Conservation (phyloP, 2,113 vertebrate species). For the Sylvietta virens region DNA sequence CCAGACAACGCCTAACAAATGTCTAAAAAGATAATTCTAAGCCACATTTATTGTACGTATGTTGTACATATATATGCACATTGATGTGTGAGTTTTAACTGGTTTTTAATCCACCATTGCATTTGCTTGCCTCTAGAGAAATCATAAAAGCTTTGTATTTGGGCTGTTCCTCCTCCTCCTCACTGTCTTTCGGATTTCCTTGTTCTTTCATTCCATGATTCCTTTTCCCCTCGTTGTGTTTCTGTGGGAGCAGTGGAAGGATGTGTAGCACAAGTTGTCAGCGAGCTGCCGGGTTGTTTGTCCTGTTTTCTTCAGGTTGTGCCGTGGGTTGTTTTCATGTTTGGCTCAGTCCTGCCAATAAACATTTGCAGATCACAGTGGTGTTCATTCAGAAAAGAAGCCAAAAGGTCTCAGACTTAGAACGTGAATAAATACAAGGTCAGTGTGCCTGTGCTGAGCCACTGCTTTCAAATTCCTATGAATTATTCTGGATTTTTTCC, state of each 20-base stretch:
- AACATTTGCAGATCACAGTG: neutral
- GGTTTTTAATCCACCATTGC: neutral
- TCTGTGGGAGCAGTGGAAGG: neutral
- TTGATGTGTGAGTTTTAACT: neutral
- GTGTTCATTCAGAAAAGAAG: neutral
- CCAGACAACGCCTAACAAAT: neutral
- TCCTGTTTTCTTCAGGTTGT: neutral
- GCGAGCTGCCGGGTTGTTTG: neutral
- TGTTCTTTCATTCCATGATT: neutral
- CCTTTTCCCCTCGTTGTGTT: neutral
- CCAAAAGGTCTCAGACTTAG: neutral
- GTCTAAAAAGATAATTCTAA: neutral
- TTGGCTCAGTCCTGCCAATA: neutral
- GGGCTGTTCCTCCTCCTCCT: neutral
- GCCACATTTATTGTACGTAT: neutral
- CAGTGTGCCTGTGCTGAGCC: neutral
- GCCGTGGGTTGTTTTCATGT: neutral
- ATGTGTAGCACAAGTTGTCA: neutral
- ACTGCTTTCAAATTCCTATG: neutral
- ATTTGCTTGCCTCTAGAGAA: neutral
- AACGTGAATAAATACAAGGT: neutral
- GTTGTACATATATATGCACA: neutral
- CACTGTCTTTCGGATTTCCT: neutral
- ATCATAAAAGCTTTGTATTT: neutral
- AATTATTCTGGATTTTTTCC: neutral